phyloP scores from a whole-genome alignment of 2,888 invertebrate species.

The Acrobasis consociella region DNA sequence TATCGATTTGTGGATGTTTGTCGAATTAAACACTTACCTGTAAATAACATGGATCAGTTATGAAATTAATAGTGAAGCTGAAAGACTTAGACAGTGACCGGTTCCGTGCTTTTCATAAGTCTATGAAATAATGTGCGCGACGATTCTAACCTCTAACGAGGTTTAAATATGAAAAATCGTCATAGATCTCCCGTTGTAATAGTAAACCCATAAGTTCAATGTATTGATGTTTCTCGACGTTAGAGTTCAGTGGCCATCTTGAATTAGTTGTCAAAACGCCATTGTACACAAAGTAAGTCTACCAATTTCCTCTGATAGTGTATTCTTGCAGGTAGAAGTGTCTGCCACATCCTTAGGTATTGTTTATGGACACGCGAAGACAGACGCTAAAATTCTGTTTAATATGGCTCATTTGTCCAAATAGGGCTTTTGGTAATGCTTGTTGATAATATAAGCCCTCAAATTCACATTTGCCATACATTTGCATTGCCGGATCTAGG shows the following conservation, averaged over 20 bases:
- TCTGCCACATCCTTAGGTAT: background rate
- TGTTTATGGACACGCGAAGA: background rate
- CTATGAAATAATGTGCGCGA: background rate
- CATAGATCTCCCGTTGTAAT: background rate
- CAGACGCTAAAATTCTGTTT: background rate
- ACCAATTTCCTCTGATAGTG: background rate
- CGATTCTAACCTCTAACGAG: slow-evolving; percentile 17
- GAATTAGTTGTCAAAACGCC: background rate
- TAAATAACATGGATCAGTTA: background rate
- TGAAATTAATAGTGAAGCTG: background rate
- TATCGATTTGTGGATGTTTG: background rate
- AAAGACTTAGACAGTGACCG: background rate
- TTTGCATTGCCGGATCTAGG: no score
- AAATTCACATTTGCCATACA: no score
- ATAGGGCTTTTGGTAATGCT: no score
- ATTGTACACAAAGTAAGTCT: background rate
- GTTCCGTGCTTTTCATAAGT: background rate
- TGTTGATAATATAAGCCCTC: no score
- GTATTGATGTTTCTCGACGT: background rate
- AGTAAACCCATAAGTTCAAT: background rate
- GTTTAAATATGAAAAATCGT: background rate
- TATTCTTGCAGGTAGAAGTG: background rate
- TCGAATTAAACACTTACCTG: background rate
- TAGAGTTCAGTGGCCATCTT: slow-evolving; percentile 2
- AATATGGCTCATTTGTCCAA: no score